Percentiles rank a stretch among this genome's conserved stretches.
Evolutionary conservation across 2,797 vertebrate species (phyloP).

Genomic region (Semaprochilodus insignis): DNA sequence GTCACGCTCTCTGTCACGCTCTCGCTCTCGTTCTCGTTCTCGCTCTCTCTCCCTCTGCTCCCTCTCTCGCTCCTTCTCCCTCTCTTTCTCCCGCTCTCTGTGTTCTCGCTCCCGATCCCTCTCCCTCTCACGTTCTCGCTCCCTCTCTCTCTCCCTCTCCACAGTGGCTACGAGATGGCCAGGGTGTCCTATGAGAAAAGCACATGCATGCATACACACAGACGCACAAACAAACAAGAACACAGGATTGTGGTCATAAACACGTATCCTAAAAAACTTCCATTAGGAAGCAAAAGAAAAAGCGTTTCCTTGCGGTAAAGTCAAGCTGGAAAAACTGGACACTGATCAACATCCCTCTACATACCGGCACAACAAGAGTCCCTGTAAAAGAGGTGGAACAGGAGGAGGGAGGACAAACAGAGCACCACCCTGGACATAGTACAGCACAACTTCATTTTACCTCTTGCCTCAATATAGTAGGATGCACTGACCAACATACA

Average conservation of each 20-base stretch:
- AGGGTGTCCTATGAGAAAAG: slow-evolving; percentile 82
- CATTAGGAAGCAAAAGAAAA: background rate
- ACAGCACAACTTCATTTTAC: background rate
- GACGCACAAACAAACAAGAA: slow-evolving; percentile 34
- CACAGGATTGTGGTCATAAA: slow-evolving; percentile 20
- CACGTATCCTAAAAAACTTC: background rate
- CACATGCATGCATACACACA: slow-evolving; percentile 12
- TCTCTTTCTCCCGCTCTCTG: slow-evolving; percentile 75
- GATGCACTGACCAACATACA: background rate
- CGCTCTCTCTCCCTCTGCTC: slow-evolving; percentile 74
- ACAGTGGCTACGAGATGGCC: slow-evolving; percentile 79
- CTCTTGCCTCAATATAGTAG: background rate
- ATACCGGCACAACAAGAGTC: background rate
- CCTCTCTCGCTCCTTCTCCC: slow-evolving; percentile 77
- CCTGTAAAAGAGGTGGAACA: slow-evolving; percentile 10
- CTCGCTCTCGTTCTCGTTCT: slow-evolving; percentile 79
- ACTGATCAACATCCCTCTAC: background rate
- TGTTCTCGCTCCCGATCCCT: slow-evolving; percentile 82
- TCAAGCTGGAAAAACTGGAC: slow-evolving; percentile 20
- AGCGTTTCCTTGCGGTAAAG: slow-evolving; percentile 8
- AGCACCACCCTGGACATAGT: background rate
- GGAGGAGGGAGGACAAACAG: background rate
- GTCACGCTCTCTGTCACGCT: slow-evolving; percentile 72
- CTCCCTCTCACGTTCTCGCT: slow-evolving; percentile 79
- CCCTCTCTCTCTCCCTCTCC: slow-evolving; percentile 83